phyloP scores from a whole-genome alignment of 2,113 vertebrate species.

The Balaenoptera acutorostrata region DNA sequence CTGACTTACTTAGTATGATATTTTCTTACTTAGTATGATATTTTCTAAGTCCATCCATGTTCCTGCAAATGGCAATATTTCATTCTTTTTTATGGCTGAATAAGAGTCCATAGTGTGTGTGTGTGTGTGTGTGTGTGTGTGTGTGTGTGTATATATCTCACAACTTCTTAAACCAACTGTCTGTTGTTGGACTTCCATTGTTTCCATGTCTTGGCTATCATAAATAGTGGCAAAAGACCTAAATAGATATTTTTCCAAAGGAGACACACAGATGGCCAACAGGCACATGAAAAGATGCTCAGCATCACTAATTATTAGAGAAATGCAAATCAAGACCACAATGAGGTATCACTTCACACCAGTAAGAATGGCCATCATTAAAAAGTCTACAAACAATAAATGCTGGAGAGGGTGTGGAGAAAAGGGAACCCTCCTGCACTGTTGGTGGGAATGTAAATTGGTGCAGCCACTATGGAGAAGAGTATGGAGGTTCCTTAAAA shows the following conservation, averaged over 20 bases:
- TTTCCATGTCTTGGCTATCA: neutral
- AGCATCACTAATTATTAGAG: too few species aligned
- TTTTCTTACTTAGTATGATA: neutral
- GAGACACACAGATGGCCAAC: too few species aligned
- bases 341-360: too few species aligned
- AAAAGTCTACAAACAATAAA: too few species aligned
- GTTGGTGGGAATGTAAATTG: too few species aligned
- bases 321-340: too few species aligned
- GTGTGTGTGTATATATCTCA: neutral
- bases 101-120: neutral
- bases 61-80: neutral
- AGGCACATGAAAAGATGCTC: too few species aligned
- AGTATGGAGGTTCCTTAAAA: too few species aligned
- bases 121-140: neutral
- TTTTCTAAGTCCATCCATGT: neutral
- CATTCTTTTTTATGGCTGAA: neutral
- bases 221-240: neutral
- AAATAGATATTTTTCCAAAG: neutral
- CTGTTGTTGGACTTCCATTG: neutral
- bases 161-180: neutral
- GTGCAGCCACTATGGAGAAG: too few species aligned
- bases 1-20: neutral
- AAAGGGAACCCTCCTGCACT: too few species aligned
- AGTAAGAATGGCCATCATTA: too few species aligned
- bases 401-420: too few species aligned